Evolutionary conservation across 2,797 vertebrate genomes (phyloP).

Genomic region (Chloroceryle amazona): DNA sequence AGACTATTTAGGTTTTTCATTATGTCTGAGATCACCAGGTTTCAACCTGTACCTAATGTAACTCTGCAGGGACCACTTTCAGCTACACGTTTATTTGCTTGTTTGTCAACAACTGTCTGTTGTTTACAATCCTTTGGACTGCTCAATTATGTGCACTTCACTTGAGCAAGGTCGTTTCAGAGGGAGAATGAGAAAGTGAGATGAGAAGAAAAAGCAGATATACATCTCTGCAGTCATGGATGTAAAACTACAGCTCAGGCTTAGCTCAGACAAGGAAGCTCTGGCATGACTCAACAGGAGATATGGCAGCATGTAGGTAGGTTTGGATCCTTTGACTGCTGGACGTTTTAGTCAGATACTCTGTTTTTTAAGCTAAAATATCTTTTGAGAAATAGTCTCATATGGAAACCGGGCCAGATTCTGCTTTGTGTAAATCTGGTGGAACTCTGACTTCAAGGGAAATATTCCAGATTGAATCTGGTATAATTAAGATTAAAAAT

Average conservation of each 20-base stretch:
- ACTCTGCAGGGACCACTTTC: background rate
- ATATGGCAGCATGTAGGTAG: background rate
- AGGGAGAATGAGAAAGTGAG: background rate
- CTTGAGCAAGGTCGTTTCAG: background rate
- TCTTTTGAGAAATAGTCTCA: slow-evolving; percentile 1
- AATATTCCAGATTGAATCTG: slow-evolving; percentile 54
- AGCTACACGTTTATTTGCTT: background rate
- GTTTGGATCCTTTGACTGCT: background rate
- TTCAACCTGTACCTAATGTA: background rate
- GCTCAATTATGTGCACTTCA: background rate
- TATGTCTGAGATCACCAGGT: background rate
- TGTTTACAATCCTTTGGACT: background rate
- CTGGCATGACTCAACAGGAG: background rate
- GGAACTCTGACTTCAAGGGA: slow-evolving; percentile 44
- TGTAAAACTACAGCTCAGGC: background rate
- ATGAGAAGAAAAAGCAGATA: background rate
- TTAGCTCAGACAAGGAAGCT: background rate
- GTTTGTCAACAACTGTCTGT: background rate
- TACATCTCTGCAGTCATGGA: background rate
- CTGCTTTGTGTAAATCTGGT: slow-evolving; percentile 19
- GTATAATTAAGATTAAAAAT: slow-evolving; percentile 67
- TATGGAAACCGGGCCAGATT: slow-evolving; percentile 16
- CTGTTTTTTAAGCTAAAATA: background rate
- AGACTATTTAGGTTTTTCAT: background rate
- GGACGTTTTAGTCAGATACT: background rate